Evolutionary conservation across 2,888 invertebrate species (phyloP).

Genomic region (Drosophila suboccidentalis): DNA sequence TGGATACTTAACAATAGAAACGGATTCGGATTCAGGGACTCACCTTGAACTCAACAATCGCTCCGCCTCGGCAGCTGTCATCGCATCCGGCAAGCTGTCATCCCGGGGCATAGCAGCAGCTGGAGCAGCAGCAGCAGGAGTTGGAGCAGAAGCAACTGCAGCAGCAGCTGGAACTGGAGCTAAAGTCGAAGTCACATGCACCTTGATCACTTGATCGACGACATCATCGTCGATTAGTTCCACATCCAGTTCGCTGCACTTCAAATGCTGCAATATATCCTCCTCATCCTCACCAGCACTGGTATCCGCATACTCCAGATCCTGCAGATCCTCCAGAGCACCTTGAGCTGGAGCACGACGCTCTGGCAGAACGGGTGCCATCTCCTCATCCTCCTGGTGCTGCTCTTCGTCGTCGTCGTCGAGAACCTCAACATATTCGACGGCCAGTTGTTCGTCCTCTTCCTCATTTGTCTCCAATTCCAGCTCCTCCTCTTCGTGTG

Average conservation of each 20-base stretch:
- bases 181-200: slow-evolving; percentile 33
- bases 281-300: slow-evolving; percentile 86
- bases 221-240: slow-evolving; percentile 80
- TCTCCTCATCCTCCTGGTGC: slow-evolving; percentile 37
- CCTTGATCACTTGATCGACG: slow-evolving; percentile 60
- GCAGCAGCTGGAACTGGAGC: slow-evolving; percentile 1
- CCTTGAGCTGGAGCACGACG: slow-evolving; percentile 84
- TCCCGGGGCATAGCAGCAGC: slow-evolving; percentile 63
- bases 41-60: slow-evolving; percentile 94
- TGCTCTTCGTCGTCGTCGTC: slow-evolving; percentile 20
- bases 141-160: background rate
- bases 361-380: slow-evolving; percentile 64
- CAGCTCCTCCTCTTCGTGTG: slow-evolving; percentile 81
- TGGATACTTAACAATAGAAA: background rate
- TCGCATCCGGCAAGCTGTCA: slow-evolving; percentile 87
- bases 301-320: slow-evolving; percentile 87
- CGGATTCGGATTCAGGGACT: slow-evolving; percentile 70
- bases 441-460: slow-evolving; percentile 59
- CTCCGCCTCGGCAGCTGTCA: slow-evolving; percentile 96
- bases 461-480: slow-evolving; percentile 31
- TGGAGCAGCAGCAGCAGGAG: background rate
- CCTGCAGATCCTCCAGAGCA: slow-evolving; percentile 86
- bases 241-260: slow-evolving; percentile 84
- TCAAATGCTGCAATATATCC: slow-evolving; percentile 86
- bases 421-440: slow-evolving; percentile 57